A percentile compares a stretch with the other conserved stretches of the same genome.
These are phyloP conservation scores for Anisognathus igniventris DNA, from an alignment of 2,797 vertebrate species.

Conservation along the genomic window DNA sequence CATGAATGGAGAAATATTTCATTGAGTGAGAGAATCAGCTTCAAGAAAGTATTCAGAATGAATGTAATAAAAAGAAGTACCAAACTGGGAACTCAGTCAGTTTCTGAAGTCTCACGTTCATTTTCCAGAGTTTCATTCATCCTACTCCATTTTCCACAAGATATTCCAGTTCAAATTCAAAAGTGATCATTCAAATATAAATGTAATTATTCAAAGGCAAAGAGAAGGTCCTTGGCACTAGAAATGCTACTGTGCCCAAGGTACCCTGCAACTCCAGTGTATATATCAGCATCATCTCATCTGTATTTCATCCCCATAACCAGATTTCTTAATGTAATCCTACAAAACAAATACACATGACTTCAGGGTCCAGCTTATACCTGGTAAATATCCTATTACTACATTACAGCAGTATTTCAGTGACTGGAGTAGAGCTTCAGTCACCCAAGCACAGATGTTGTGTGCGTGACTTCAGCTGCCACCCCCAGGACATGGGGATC, in stretches of 20 bases:
- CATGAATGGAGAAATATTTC: background rate
- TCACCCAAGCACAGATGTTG: background rate
- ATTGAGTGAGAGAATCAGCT: background rate
- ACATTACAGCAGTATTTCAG: background rate
- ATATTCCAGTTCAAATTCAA: background rate
- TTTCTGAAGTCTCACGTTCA: background rate
- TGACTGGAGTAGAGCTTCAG: background rate
- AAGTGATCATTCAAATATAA: background rate
- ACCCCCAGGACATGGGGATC: fast-evolving
- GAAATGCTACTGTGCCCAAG: background rate
- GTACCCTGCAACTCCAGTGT: background rate
- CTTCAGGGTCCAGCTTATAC: background rate
- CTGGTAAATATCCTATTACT: background rate
- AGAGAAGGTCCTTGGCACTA: background rate
- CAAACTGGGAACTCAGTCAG: background rate
- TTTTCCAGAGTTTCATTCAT: background rate
- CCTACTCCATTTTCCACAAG: background rate
- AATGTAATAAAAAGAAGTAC: background rate
- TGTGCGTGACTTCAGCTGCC: background rate
- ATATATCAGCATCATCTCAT: background rate
- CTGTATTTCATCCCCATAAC: background rate
- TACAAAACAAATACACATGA: background rate
- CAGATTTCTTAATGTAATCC: background rate
- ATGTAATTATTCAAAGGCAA: background rate
- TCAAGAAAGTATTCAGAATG: background rate